Evolutionary conservation across 2,888 invertebrate species (phyloP).

Genomic region (Heteromyza rotundicornis): DNA sequence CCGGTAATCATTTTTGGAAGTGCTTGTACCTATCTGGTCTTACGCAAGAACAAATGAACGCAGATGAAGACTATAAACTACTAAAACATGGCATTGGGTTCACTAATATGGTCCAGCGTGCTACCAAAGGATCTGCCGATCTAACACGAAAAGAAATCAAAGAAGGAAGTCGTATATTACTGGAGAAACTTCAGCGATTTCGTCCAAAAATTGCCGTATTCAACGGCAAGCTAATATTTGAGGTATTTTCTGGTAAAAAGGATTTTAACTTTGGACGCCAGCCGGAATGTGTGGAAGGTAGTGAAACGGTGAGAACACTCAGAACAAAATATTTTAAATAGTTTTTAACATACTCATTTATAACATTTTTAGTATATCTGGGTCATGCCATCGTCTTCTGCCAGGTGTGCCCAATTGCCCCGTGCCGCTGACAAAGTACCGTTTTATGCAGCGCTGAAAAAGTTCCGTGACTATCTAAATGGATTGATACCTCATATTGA

Average conservation of each 20-base stretch:
- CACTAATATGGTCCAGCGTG: slow-evolving; percentile 96
- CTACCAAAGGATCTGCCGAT: slow-evolving; percentile 96
- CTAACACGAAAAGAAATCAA: slow-evolving; percentile 92
- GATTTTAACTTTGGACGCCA: slow-evolving; percentile 97
- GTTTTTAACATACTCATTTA: not conserved
- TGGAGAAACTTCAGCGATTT: slow-evolving; percentile 89
- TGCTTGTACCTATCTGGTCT: slow-evolving; percentile 93
- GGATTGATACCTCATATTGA: slow-evolving; percentile 84
- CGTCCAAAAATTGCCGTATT: slow-evolving; percentile 96
- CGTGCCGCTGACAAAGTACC: slow-evolving; percentile 97
- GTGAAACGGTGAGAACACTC: slow-evolving; percentile 79
- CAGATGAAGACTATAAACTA: slow-evolving; percentile 93
- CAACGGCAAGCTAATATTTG: slow-evolving; percentile 98
- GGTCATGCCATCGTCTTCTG: slow-evolving; percentile 99
- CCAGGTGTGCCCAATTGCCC: slow-evolving; percentile 96
- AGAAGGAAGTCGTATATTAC: slow-evolving; percentile 86
- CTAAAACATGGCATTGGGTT: slow-evolving; percentile 95
- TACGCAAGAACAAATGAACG: slow-evolving; percentile 93
- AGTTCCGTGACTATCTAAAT: slow-evolving; percentile 92
- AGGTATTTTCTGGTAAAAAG: slow-evolving; percentile 96
- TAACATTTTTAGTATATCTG: slow-evolving; percentile 83
- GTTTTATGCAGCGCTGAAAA: slow-evolving; percentile 94
- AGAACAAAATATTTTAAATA: not conserved
- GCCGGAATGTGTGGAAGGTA: slow-evolving; percentile 90
- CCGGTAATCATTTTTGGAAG: slow-evolving; percentile 99